These are phyloP conservation scores for Salvelinus alpinus DNA, from an alignment of 2,113 vertebrate genomes.

Conservation along the genomic window DNA sequence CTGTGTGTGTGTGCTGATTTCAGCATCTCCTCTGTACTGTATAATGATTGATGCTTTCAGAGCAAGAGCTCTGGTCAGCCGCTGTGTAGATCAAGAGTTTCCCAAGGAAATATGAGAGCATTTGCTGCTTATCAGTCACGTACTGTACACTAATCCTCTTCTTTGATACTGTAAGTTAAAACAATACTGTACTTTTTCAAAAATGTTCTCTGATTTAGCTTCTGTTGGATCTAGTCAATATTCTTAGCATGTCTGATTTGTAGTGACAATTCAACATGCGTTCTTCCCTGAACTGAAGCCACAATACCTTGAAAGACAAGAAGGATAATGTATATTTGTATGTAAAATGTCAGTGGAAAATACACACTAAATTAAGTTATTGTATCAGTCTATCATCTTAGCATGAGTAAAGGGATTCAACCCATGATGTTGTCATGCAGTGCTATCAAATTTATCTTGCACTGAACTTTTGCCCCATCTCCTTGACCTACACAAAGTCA, in stretches of 20 bases:
- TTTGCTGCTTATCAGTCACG: not conserved
- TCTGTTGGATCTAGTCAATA: too few species aligned
- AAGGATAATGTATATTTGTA: too few species aligned
- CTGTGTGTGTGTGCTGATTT: conserved; percentile 36
- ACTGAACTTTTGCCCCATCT: not conserved
- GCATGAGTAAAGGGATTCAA: not conserved
- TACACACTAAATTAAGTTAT: too few species aligned
- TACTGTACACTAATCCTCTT: too few species aligned
- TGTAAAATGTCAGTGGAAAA: too few species aligned
- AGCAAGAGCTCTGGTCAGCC: conserved; percentile 12
- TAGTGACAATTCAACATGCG: too few species aligned
- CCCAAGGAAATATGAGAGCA: not conserved
- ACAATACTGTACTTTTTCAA: too few species aligned
- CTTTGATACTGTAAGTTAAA: too few species aligned
- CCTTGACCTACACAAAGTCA: not conserved
- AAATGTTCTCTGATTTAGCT: too few species aligned
- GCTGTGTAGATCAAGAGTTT: not conserved
- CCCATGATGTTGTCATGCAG: not conserved
- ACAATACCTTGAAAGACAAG: too few species aligned
- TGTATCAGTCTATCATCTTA: not conserved
- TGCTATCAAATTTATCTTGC: not conserved
- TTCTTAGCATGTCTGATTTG: too few species aligned
- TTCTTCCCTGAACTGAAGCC: too few species aligned
- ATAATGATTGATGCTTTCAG: conserved; percentile 47
- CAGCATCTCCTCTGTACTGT: conserved; percentile 35